A percentile compares a stretch with the other conserved stretches of the same genome.
These are phyloP conservation scores for Piprites chloris DNA, from an alignment of 2,113 vertebrate genomes.

Conservation along the genomic window DNA sequence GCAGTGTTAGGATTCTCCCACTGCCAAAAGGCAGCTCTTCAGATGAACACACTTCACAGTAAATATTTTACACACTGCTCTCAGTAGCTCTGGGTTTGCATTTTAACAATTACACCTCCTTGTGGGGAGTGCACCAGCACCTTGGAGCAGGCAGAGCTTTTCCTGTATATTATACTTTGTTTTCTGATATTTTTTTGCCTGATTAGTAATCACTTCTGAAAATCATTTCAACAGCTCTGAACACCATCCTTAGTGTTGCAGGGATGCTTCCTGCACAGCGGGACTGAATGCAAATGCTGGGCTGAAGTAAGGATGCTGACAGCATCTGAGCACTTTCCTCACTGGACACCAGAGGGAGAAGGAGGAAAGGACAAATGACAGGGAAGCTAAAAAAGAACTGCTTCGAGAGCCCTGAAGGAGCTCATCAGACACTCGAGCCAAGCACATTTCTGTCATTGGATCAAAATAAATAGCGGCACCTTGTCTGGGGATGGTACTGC, in stretches of 20 bases:
- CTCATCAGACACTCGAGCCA: background rate
- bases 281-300: background rate
- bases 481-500: background rate
- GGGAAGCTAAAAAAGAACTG: background rate
- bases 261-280: background rate
- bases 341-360: conserved; percentile 63
- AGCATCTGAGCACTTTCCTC: conserved; percentile 35
- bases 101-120: conserved; percentile 25
- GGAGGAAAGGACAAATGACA: conserved; percentile 23
- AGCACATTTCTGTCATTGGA: background rate
- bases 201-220: conserved; percentile 56
- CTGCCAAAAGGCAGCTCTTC: background rate
- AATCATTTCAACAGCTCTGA: conserved; percentile 8
- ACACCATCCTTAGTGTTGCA: background rate
- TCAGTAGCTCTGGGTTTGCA: background rate
- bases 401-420: background rate
- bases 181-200: conserved; percentile 48
- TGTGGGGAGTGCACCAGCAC: background rate
- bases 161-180: background rate
- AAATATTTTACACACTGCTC: conserved; percentile 19
- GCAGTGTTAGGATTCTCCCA: background rate
- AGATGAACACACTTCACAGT: background rate
- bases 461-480: background rate
- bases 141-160: conserved; percentile 21
- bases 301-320: background rate